Evolutionary conservation across 2,888 invertebrate genomes (phyloP).

Genomic region (Cephalotes varians): DNA sequence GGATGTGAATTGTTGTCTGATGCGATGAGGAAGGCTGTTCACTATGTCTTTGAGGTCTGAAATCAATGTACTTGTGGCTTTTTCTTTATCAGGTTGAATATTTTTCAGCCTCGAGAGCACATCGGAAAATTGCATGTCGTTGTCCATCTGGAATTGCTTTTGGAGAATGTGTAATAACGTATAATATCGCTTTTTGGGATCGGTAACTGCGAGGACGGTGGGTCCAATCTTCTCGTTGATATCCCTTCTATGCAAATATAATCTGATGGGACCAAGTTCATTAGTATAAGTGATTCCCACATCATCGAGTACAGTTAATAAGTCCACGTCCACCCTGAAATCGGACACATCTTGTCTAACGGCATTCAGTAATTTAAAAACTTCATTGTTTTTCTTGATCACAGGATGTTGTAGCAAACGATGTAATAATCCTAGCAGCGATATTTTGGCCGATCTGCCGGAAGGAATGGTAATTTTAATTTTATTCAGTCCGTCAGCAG

Average conservation of each 20-base stretch:
- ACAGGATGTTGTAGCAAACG: conserved; percentile 8
- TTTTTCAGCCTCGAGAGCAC: conserved; percentile 16
- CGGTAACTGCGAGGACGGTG: background rate
- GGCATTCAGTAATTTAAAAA: background rate
- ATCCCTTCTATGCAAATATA: conserved; percentile 10
- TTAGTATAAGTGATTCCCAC: background rate
- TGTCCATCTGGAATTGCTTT: background rate
- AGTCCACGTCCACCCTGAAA: conserved; percentile 14
- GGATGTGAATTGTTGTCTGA: background rate
- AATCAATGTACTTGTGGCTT: background rate
- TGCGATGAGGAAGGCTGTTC: conserved; percentile 1
- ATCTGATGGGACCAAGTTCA: conserved; percentile 39
- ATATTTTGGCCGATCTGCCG: background rate
- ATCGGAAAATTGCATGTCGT: background rate
- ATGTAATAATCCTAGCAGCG: conserved; percentile 3
- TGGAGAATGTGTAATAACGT: background rate
- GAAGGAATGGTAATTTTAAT: background rate
- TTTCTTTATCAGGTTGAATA: background rate
- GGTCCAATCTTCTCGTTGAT: background rate
- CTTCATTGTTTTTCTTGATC: background rate
- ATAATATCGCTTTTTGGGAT: background rate
- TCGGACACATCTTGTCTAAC: conserved; percentile 14
- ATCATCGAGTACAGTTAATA: conserved; percentile 30
- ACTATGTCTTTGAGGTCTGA: conserved; percentile 26
- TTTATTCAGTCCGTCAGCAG: background rate